Evolutionary conservation across 2,888 invertebrate genomes (phyloP), one percentile per base, ranked within the genome.

Genomic region (Cinara cedri): DNA sequence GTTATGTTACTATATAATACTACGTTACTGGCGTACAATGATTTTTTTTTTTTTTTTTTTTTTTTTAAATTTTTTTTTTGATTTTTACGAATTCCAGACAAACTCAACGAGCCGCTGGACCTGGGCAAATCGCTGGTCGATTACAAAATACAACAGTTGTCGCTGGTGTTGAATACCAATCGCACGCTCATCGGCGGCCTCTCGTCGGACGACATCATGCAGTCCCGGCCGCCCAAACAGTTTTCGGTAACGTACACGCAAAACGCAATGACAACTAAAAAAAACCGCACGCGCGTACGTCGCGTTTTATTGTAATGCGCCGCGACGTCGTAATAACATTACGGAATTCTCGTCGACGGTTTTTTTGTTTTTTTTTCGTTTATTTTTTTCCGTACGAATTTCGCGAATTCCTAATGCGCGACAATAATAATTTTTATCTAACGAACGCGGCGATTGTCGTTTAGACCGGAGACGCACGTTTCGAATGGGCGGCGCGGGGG

Each of bases 121-220:
- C 87, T 89, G 55, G 88, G 88, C 82, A 85, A 88, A 82, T 88
- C 89, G 1, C 85, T 91, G 63, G 89, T 88, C 74, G 90, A 90
- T 84, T 91, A 91, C 84, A 88, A 89, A 82, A 87, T 91, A 65
- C 90, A 90, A 82, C 91, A 91, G 85, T 88, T 92, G 65, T 89
- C 89, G 81, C 85, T 91, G 42, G 90, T 89, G 62, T 86, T 87
- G 10, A 88, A 88, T 82, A 85, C 85, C 74, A 85, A 85, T 70
- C 88, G 88, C 49, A 86, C 88, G 1, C 86, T 87, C 21, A 78
- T 78, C 42, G 78, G 78, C 42, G 78, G 82, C n/a, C 51, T 86
- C 57, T 84, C 85, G 63, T 83, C 84, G 75, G 84, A 85, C 81
- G 85, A 85, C 83, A 83, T 85, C 80, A 83, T 85, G 82, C n/a